Conservation (phyloP, 2,113 vertebrate species). For the Pimephales promelas region DNA sequence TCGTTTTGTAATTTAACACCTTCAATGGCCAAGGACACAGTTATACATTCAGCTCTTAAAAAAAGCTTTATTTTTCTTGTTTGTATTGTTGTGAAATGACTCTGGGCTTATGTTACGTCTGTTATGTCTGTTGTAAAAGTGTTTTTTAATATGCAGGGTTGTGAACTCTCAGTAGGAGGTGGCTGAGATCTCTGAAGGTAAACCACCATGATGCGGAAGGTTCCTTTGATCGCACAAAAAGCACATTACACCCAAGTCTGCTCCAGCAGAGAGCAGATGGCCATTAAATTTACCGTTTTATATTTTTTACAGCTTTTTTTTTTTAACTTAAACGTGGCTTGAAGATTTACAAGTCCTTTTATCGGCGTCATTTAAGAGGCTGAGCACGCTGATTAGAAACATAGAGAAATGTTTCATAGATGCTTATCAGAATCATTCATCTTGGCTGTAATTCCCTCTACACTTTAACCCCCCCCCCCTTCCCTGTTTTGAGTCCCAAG, state of each 20-base stretch:
- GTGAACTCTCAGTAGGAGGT: slow-evolving; percentile 64
- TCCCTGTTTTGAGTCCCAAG: neutral
- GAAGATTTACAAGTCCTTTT: slow-evolving; percentile 71
- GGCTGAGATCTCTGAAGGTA: slow-evolving; percentile 70
- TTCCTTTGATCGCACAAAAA: slow-evolving; percentile 73
- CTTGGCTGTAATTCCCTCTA: neutral
- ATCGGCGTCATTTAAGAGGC: slow-evolving; percentile 68
- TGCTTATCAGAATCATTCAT: slow-evolving; percentile 8
- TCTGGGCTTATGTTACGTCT: slow-evolving; percentile 11
- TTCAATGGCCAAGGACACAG: slow-evolving; percentile 53
- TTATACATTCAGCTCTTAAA: neutral
- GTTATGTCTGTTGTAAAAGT: slow-evolving; percentile 36
- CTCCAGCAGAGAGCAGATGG: slow-evolving; percentile 73
- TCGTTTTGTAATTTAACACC: slow-evolving; percentile 63
- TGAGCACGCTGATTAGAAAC: slow-evolving; percentile 68
- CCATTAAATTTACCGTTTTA: slow-evolving; percentile 76
- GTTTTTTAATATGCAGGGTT: slow-evolving; percentile 41
- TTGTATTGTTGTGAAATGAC: neutral
- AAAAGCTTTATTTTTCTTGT: neutral
- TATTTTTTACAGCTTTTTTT: slow-evolving; percentile 72
- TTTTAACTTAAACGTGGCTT: slow-evolving; percentile 65
- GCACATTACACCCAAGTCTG: slow-evolving; percentile 66
- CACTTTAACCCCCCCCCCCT: neutral
- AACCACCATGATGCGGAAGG: slow-evolving; percentile 59
- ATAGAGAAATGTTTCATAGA: slow-evolving; percentile 43